phyloP scores from a whole-genome alignment of 2,113 vertebrate species.

The Rhipidura dahli region DNA sequence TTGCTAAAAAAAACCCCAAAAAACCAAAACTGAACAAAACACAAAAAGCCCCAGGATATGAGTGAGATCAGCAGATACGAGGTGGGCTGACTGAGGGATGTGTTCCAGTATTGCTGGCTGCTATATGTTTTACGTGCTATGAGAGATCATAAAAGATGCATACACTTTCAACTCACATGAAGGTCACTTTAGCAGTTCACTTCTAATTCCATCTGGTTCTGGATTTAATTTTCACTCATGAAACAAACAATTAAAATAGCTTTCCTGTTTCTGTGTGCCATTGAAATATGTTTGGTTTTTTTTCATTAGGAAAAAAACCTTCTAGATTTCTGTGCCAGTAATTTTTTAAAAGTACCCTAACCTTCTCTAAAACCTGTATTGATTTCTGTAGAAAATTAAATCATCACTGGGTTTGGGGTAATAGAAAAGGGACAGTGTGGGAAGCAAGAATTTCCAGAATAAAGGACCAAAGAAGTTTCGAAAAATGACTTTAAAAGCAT shows the following conservation, averaged over 20 bases:
- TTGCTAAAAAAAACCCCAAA: background rate
- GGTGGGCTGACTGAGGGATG: background rate
- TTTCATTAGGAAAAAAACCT: background rate
- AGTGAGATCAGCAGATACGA: conserved; percentile 29
- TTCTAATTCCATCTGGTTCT: background rate
- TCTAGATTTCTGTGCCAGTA: background rate
- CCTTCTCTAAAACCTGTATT: background rate
- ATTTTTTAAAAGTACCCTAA: background rate
- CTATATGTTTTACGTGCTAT: background rate
- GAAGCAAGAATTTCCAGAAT: background rate
- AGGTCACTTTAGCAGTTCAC: background rate
- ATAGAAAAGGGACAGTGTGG: background rate
- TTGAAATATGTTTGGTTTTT: background rate
- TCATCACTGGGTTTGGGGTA: background rate
- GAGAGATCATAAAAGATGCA: background rate
- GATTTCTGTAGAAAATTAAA: background rate
- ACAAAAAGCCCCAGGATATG: background rate
- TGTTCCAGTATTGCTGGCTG: background rate
- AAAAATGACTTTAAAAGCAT: background rate
- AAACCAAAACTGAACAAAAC: background rate
- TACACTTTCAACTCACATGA: background rate
- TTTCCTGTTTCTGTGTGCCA: background rate
- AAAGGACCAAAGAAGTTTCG: background rate
- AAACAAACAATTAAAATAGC: background rate
- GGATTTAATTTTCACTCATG: background rate